Conservation (phyloP, 2,113 vertebrate species). For the Daboia siamensis region DNA sequence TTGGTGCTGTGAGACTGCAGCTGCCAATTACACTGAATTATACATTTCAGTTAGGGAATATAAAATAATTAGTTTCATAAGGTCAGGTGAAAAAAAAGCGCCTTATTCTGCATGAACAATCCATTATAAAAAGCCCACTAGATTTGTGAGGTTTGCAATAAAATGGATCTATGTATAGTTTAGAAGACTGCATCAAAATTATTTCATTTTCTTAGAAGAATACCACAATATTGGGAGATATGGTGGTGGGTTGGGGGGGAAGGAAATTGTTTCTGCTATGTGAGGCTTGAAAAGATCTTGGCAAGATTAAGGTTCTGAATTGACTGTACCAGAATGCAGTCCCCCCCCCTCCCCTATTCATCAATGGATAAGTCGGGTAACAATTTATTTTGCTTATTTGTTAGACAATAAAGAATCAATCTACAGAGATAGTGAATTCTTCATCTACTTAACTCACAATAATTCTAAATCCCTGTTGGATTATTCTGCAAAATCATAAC, state of each 20-base stretch:
- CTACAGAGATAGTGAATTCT: not conserved
- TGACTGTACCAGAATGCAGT: not conserved
- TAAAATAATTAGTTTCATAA: slow-evolving; percentile 63
- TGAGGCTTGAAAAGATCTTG: not conserved
- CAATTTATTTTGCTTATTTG: not conserved
- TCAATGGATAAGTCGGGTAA: not conserved
- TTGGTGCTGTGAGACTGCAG: slow-evolving; percentile 52
- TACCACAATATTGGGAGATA: not conserved
- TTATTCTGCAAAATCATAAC: not conserved
- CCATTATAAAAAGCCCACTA: slow-evolving; percentile 35
- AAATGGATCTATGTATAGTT: slow-evolving; percentile 9
- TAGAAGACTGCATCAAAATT: not conserved
- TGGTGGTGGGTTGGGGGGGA: slow-evolving; percentile 7
- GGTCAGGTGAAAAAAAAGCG: slow-evolving; percentile 39
- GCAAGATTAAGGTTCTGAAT: not conserved
- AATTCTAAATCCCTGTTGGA: not conserved
- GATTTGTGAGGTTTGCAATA: not conserved
- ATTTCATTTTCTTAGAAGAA: slow-evolving; percentile 31
- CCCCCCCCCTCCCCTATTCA: not conserved
- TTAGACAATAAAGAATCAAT: not conserved
- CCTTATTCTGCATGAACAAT: slow-evolving; percentile 41
- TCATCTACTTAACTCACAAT: not conserved
- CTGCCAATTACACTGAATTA: slow-evolving; percentile 66
- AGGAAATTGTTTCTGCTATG: not conserved
- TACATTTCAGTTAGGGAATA: slow-evolving; percentile 54